Evolutionary conservation across 92 coral and sea anemone species (phyloP), one percentile per base, ranked within the genome.

Genomic region (Paragorgia papillata): DNA sequence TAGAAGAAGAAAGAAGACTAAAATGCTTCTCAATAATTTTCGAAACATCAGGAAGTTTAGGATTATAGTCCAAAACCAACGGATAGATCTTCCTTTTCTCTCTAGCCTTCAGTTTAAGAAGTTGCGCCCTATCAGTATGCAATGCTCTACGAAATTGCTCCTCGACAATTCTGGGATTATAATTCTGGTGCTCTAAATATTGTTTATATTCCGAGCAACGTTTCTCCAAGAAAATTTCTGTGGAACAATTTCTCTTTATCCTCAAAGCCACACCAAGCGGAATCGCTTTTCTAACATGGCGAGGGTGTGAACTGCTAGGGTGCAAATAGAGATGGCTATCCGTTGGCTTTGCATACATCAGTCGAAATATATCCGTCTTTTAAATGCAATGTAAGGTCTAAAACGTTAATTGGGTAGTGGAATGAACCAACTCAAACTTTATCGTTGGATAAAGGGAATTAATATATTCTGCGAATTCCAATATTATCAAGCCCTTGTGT

Each of bases 301-400:
- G 46, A 67, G 87, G 83, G 19, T 83, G 87, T 9, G 83, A 56
- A 57, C 87, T 83, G 31, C 46, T 28, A 59, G 32, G 58, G 19
- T 82, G 87, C 61, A 83, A 66, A 67, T 76, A 83, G n/a, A 76
- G 59, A 33, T 83, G 87, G 68, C 87, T 83, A 60, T 82, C 86
- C 12, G 81, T 73, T n/a, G 86, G 81, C 40, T 82, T 82, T 21
- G 66, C 37, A 43, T 82, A 82, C 13, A 81, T 81, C 85, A 15
- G 85, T 71, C 15, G 9, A 7, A 40, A 80, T 75, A 8, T 31
- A 32, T 0, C 80, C 80, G 9, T 75, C 69, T 2, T n/a, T 12
- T 15, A 33, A 46, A 62, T 9, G 57, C 66, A 39, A 44, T 26
- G 68, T 62, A 39, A 55, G 51, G 32, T 74, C 67, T 7, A 49